phyloP scores from a whole-genome alignment of 1,140 invertebrate genomes.

The Pentalonia nigronervosa region DNA sequence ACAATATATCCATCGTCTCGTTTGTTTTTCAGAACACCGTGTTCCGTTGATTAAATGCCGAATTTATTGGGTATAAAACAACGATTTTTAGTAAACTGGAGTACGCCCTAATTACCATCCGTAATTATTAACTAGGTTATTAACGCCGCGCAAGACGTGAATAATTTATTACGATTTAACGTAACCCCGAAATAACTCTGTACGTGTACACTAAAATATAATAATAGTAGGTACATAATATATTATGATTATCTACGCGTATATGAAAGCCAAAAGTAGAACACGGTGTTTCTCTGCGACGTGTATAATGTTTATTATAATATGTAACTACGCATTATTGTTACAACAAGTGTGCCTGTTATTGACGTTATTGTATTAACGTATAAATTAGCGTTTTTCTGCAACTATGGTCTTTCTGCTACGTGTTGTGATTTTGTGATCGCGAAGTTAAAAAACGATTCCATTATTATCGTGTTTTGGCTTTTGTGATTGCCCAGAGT shows the following conservation, averaged over 20 bases:
- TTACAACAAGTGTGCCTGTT: background rate
- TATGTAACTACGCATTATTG: background rate
- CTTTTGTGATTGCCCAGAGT: background rate
- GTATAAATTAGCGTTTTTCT: background rate
- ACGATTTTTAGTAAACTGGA: background rate
- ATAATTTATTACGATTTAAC: background rate
- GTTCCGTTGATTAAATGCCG: background rate
- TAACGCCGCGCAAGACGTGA: background rate
- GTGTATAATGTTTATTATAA: background rate
- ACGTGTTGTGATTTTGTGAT: background rate
- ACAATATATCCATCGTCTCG: background rate
- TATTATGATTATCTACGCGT: background rate
- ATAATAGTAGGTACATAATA: background rate
- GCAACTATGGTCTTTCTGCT: background rate
- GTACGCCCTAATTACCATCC: background rate
- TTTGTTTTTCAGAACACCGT: background rate
- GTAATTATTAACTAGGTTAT: constrained; percentile 21
- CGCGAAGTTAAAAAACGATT: background rate
- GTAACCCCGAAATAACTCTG: background rate
- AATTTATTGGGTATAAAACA: background rate
- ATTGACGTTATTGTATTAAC: background rate
- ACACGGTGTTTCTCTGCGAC: background rate
- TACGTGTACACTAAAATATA: background rate
- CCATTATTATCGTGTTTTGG: background rate
- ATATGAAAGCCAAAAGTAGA: constrained; percentile 24